Evolutionary conservation across 2,888 invertebrate species (phyloP), one percentile per base, ranked within the genome.

Genomic region (Thereva nobilitata): DNA sequence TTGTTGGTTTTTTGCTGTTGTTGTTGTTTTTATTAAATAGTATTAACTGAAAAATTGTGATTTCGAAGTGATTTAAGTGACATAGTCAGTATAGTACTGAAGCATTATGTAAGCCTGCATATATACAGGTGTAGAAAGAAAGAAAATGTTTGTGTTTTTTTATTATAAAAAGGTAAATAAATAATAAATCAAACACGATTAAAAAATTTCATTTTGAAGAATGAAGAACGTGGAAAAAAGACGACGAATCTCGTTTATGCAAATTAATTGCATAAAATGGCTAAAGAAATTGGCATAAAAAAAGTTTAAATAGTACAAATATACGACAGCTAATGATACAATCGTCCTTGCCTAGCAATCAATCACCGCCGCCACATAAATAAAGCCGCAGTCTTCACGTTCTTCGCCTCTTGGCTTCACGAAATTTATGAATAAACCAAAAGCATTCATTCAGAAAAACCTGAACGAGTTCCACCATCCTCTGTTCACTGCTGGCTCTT

Each of bases 361-460:
- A 63, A 63, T 63, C 63, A 63, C 63, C 42, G 44, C 52, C 12
- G 53, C 52, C 40, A 41, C 52, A 63, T 63, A 63, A 63, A 63
- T 42, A 63, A 50, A 38, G 35, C 5, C 34, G 52, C 5, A 23
- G 23, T 63, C 63, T 63, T 63, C 63, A 63, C 63, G 63, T 45
- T 45, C 10, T 52, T 42, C 52, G 52, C 59, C 59, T 49, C 37
- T 41, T 49, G 59, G 59, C 47, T 23, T 38, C 59, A 49, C 59
- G 49, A 63, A 63, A 64, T 67, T 67, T 67, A 67, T 67, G 67
- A 67, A 67, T 67, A 63, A 67, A 67, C 53, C 50, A 50, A 44
- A 47, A 63, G 52, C 64, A 63, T 64, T 67, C 67, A 67, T 67
- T 67, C 67, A 67, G 64, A 64, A 64, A 67, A 67, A 64, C 54